These are phyloP conservation scores for Macrophya annulata DNA, from an alignment of 2,888 invertebrate genomes.

Conservation along the genomic window DNA sequence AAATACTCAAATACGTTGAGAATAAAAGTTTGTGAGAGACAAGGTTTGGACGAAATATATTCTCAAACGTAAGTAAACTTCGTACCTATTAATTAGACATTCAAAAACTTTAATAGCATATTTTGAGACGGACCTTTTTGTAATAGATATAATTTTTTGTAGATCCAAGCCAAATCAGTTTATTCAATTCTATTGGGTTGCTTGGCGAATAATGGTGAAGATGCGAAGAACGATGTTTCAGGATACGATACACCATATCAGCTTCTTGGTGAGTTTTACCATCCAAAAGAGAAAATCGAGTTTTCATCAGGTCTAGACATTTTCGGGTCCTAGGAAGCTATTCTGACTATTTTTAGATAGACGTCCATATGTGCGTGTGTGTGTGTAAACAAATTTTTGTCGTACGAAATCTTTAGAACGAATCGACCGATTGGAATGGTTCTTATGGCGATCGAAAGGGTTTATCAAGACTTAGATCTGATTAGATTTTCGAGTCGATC, in stretches of 20 bases:
- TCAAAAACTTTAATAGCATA: not conserved
- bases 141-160: not conserved
- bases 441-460: no score
- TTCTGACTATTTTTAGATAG: no score
- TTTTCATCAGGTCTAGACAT: no score
- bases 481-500: no score
- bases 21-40: not conserved
- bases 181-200: slow-evolving; percentile 79
- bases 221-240: slow-evolving; percentile 73
- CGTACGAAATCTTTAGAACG: no score
- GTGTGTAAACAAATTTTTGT: no score
- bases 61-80: slow-evolving; percentile 38
- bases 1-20: not conserved
- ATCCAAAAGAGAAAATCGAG: no score
- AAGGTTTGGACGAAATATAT: not conserved
- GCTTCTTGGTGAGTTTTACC: slow-evolving; percentile 38
- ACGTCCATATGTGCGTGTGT: no score
- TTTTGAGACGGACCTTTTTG: not conserved
- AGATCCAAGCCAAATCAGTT: slow-evolving; percentile 77
- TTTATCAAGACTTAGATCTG: no score
- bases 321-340: no score
- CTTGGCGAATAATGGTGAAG: slow-evolving; percentile 78
- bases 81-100: not conserved
- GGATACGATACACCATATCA: slow-evolving; percentile 49
- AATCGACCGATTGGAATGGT: no score